Conservation (phyloP, 2,113 vertebrate species). For the Cynoglossus semilaevis region DNA sequence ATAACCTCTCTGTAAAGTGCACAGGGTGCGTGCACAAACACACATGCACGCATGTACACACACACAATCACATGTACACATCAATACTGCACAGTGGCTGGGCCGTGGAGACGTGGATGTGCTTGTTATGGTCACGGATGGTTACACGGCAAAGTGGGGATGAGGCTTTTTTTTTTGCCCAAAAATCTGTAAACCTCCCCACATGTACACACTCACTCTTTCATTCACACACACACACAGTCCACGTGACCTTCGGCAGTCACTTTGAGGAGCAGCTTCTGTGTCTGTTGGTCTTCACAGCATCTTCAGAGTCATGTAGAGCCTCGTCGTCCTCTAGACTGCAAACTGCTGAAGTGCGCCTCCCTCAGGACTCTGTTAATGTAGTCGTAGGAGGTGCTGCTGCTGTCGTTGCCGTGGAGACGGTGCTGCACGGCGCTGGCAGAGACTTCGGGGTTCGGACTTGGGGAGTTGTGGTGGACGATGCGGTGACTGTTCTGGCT, state of each 20-base stretch:
- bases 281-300: constrained; percentile 3
- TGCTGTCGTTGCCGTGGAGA: constrained; percentile 64
- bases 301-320: constrained; percentile 68
- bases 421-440: constrained; percentile 57
- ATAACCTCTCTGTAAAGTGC: constrained; percentile 67
- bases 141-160: constrained; percentile 56
- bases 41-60: constrained; percentile 34
- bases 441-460: constrained; percentile 61
- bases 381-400: constrained; percentile 71
- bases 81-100: constrained; percentile 68
- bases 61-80: constrained; percentile 51
- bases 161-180: constrained; percentile 26
- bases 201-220: constrained; percentile 4
- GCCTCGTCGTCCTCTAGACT: constrained; percentile 84
- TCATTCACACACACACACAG: no score
- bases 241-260: constrained; percentile 9
- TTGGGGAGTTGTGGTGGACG: constrained; percentile 51
- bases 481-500: constrained; percentile 60
- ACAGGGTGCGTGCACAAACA: constrained; percentile 55
- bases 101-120: constrained; percentile 70
- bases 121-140: constrained; percentile 72
- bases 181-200: constrained; percentile 59
- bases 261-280: constrained; percentile 26
- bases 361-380: constrained; percentile 98
- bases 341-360: constrained; percentile 95